Percentiles rank a stretch among this genome's conserved stretches.
These are phyloP conservation scores for Euura saliciscinereae DNA, from an alignment of 1,140 invertebrate species.

Conservation along the genomic window DNA sequence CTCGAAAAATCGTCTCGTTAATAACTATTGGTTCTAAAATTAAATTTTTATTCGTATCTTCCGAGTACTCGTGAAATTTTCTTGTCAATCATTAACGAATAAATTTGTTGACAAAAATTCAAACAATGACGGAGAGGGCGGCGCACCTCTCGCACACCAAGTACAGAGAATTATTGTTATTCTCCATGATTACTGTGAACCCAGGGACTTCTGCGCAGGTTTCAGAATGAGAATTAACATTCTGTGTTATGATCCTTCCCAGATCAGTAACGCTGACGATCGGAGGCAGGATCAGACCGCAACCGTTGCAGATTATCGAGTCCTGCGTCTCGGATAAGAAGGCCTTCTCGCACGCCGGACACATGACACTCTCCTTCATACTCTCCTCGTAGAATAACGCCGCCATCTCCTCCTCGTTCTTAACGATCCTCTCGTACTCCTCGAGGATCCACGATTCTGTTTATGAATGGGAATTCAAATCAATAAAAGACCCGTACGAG, in stretches of 20 bases:
- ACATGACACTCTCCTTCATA: conserved; percentile 33
- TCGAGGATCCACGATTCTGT: conserved; percentile 52
- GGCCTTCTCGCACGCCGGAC: conserved; percentile 47
- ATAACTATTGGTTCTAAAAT: no score
- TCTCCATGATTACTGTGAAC: conserved; percentile 40
- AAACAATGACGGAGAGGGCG: conserved; percentile 21
- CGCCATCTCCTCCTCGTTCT: conserved; percentile 42
- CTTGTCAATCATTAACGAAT: neutral
- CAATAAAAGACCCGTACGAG: conserved; percentile 7
- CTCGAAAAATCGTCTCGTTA: neutral
- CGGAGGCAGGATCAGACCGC: conserved; percentile 37
- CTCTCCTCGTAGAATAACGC: conserved; percentile 30
- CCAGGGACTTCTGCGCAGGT: conserved; percentile 33
- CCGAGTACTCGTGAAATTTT: neutral
- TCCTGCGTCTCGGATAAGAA: conserved; percentile 30
- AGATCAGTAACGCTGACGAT: conserved; percentile 32
- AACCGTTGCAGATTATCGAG: conserved; percentile 36
- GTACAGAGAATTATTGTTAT: conserved; percentile 35
- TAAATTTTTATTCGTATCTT: neutral
- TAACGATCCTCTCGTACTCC: conserved; percentile 49
- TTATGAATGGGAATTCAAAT: neutral
- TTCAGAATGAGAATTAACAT: conserved; percentile 35
- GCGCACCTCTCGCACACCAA: conserved; percentile 43
- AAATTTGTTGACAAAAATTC: neutral
- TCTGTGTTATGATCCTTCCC: conserved; percentile 31